Percentiles rank a stretch among this genome's conserved stretches.
Evolutionary conservation across 2,888 invertebrate genomes (phyloP).

Genomic region (Schizaphis graminum): DNA sequence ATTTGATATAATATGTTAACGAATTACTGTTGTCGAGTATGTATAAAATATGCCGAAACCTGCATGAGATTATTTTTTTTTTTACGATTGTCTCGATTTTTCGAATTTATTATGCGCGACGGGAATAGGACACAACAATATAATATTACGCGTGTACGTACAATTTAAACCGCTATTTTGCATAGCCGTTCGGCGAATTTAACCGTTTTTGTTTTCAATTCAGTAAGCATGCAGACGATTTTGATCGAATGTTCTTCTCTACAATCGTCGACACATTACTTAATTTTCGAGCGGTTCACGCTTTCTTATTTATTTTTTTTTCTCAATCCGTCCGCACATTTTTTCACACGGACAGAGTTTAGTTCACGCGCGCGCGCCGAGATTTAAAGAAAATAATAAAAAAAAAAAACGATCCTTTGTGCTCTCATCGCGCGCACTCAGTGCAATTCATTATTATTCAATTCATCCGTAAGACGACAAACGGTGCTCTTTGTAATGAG

Average conservation of each 20-base stretch:
- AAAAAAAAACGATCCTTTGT: constrained; percentile 29
- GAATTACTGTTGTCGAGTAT: not conserved
- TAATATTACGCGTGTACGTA: not conserved
- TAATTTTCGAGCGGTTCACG: constrained; percentile 61
- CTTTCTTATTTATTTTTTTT: constrained; percentile 56
- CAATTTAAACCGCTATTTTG: constrained; percentile 24
- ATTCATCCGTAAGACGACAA: not conserved
- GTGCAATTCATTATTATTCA: constrained; percentile 12
- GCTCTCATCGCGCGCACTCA: not conserved
- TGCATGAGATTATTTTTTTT: not conserved
- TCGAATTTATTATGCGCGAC: not conserved
- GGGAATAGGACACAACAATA: not conserved
- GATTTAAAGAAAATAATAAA: not conserved
- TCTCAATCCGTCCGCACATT: constrained; percentile 32
- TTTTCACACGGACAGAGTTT: constrained; percentile 26
- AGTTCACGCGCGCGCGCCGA: not conserved
- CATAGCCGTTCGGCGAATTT: constrained; percentile 13
- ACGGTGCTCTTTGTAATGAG: not conserved
- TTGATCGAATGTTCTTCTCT: constrained; percentile 39
- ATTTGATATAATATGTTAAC: not conserved
- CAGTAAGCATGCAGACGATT: constrained; percentile 51
- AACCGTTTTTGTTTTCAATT: constrained; percentile 54
- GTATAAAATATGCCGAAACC: not conserved
- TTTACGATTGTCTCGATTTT: not conserved
- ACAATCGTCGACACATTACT: constrained; percentile 41